Evolutionary conservation across 2,113 vertebrate genomes (phyloP), one percentile per base, ranked within the genome.

Genomic region (Blennius ocellaris): DNA sequence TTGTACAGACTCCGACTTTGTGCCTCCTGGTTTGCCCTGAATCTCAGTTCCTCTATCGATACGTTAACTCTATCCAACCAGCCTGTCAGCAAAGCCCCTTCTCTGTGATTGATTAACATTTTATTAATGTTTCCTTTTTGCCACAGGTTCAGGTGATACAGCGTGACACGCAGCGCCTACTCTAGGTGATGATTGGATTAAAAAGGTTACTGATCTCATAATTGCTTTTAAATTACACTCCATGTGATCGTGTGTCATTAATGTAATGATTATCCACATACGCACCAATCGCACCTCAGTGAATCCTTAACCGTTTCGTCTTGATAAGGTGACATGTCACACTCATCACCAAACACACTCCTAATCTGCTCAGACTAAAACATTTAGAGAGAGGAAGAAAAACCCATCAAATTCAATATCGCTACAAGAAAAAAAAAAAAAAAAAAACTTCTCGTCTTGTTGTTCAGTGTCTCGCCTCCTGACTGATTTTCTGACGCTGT

Each of bases 221-320:
- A 90, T 90, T 89, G 88, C 86, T 92, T 92, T 92, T 92, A 90
- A 90, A 92, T 92, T 89, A 87, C 83, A 82, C 86, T 81, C 69
- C 57, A 56, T 78, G 73, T 73, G 73, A 90, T 72, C 62, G 45
- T 7, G 73, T 83, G 82, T 84, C 90, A 87, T 88, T 92, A 90
- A 83, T 87, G 76, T 86, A 83, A 90, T 89, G 87, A 90, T 90
- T 84, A 90, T 90, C 80, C 75, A 78, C 82, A 82, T 88, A n/a
- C 60, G 62, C 58, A 67, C 75, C 78, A 75, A 79, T 83, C 82
- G 73, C 85, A 85, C 80, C 82, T 86, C 82, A 80, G 77, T 83
- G 82, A 86, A 87, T 92, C 77, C 88, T 83, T 62, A 71, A 69
- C 81, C 76, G 50, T 85, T 88, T 88, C 82, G 76, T 80, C 75